Evolutionary conservation across 2,113 vertebrate species (phyloP), one percentile per base, ranked within the genome.

Genomic region (Cyanistes caeruleus): DNA sequence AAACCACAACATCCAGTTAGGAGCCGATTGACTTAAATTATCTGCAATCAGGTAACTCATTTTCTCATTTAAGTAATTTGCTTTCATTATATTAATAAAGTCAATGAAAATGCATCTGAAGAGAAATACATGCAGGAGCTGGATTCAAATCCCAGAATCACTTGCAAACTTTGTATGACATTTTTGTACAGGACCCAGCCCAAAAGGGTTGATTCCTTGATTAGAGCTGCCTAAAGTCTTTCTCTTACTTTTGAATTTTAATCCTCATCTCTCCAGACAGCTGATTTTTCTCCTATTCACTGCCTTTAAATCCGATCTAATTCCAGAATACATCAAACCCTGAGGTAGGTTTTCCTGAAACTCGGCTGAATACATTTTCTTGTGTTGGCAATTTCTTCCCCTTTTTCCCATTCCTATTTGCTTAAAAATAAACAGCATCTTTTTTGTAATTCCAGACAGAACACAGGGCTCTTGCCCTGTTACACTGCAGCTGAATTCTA

Each of bases 391-490:
- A 64, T 93, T 94, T 87, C 63, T 15, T 19, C 27, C 9, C 33
- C 3, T 52, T 76, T 69, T 62, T 28, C 33, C 46, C 31, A 23
- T 93, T 93, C 41, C 73, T 94, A 74, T 97, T 95, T 96, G 89
- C 95, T 96, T 97, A 96, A 97, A 98, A 98, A 97, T 97, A 97
- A 98, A 94, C 73, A 96, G 77, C 67, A 51, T 85, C 96, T 98
- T 91, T 96, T 94, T 96, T 55, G 37, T 96, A 96, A 97, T 95
- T 97, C 91, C 95, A 97, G 92, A 86, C 93, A 97, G 95, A 98
- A 96, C 91, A 97, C 37, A 94, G 87, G 95, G 75, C 27, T 7
- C 52, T 75, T 91, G 70, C 82, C 93, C 96, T 95, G 76, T 97
- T 96, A 96, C 63, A 70, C 89, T 74, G 92, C 92, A 90, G 85